Evolutionary conservation across 2,113 vertebrate genomes (phyloP).

Genomic region (Clarias magur): DNA sequence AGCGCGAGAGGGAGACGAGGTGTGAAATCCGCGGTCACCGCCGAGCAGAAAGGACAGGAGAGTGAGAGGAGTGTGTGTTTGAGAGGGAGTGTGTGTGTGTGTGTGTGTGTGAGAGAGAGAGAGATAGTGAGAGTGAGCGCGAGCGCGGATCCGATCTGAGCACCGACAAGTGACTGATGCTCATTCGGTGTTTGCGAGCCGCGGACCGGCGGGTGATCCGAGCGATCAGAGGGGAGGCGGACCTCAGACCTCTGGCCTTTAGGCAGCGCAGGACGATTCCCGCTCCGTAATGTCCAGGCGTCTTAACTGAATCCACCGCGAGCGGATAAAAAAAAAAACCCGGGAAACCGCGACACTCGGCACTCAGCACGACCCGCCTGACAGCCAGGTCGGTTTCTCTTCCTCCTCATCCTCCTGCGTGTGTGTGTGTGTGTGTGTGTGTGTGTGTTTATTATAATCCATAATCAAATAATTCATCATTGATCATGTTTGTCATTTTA

Average conservation of each 20-base stretch:
- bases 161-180: constrained; percentile 19
- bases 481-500: background rate
- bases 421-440: background rate
- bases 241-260: constrained; percentile 34
- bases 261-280: constrained; percentile 20
- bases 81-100: background rate
- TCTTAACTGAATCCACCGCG: background rate
- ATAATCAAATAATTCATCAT: background rate
- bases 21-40: constrained; percentile 19
- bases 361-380: background rate
- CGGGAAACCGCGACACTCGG: background rate
- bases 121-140: constrained; percentile 10
- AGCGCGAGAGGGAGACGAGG: constrained; percentile 25
- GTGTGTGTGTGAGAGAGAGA: background rate
- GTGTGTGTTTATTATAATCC: background rate
- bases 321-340: background rate
- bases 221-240: background rate
- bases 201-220: background rate
- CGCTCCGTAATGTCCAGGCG: background rate
- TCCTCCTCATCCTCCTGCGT: background rate
- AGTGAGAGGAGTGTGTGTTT: background rate
- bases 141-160: constrained; percentile 14
- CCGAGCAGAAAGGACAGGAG: background rate
- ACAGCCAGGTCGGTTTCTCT: constrained; percentile 10
- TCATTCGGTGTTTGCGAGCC: background rate